Percentiles rank a stretch among this genome's conserved stretches.
These are phyloP conservation scores for Brachionus asplanchnoidis DNA, from an alignment of 1,140 invertebrate species.

Conservation along the genomic window DNA sequence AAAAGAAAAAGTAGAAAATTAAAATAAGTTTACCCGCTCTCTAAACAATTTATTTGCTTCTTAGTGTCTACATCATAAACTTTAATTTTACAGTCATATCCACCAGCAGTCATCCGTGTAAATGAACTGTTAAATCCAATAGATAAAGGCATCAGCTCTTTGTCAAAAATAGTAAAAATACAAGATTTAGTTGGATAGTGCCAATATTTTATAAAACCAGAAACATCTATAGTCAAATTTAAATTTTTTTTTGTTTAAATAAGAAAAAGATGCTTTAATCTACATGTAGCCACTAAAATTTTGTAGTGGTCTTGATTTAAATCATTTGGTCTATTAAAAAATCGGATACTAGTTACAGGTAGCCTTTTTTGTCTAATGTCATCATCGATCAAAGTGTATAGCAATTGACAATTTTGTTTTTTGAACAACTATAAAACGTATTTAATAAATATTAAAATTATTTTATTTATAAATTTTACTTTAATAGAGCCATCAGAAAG, in stretches of 20 bases:
- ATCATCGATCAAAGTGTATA: slow-evolving; percentile 26
- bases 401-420: slow-evolving; percentile 6
- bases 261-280: background rate
- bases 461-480: slow-evolving; percentile 3
- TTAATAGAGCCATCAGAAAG: slow-evolving; percentile 24
- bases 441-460: background rate
- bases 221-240: background rate
- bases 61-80: slow-evolving; percentile 24
- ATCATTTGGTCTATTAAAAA: slow-evolving; percentile 1
- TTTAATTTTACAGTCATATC: background rate
- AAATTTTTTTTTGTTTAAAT: background rate
- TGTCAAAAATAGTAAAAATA: slow-evolving; percentile 28
- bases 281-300: slow-evolving; percentile 38
- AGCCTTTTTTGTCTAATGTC: background rate
- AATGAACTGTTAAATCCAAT: slow-evolving; percentile 26
- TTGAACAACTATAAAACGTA: background rate
- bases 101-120: background rate
- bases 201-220: slow-evolving; percentile 41
- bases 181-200: slow-evolving; percentile 36
- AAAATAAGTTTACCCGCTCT: background rate
- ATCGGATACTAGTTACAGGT: slow-evolving; percentile 33
- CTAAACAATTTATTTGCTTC: slow-evolving; percentile 1
- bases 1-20: background rate
- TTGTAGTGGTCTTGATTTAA: slow-evolving; percentile 23
- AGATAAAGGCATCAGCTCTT: slow-evolving; percentile 10